Evolutionary conservation across 1,140 invertebrate species (phyloP).

Genomic region (Dendroctonus valens): DNA sequence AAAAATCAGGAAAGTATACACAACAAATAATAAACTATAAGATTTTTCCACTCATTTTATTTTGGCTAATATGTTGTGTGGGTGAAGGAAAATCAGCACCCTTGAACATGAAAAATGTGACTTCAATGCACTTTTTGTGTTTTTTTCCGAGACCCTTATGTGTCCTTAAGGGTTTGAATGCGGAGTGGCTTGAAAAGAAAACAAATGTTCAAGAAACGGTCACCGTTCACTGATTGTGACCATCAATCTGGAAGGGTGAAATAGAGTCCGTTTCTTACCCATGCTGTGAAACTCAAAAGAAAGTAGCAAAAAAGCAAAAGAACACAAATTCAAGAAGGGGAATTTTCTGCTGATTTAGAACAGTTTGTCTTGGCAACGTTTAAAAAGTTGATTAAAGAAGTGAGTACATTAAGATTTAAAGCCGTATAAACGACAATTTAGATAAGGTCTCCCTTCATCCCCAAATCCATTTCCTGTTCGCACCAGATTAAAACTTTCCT

Average conservation of each 20-base stretch:
- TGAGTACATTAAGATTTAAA: slow-evolving; percentile 15
- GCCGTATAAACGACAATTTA: slow-evolving; percentile 24
- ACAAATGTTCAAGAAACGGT: slow-evolving; percentile 17
- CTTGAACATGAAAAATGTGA: slow-evolving; percentile 12
- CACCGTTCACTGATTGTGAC: slow-evolving; percentile 7
- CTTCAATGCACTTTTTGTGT: slow-evolving; percentile 26
- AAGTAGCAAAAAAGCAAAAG: too few relatives aligned
- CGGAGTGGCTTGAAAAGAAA: slow-evolving; percentile 10
- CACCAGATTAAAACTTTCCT: slow-evolving; percentile 29
- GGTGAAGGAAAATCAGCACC: too few relatives aligned
- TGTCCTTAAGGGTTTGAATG: slow-evolving; percentile 16
- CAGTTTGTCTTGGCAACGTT: not conserved
- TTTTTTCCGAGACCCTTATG: slow-evolving; percentile 6
- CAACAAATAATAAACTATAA: not conserved
- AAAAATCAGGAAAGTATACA: not conserved
- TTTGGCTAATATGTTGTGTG: too few relatives aligned
- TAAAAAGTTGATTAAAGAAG: slow-evolving; percentile 21
- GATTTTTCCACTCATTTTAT: too few relatives aligned
- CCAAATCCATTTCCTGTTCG: slow-evolving; percentile 27
- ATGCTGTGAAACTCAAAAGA: too few relatives aligned
- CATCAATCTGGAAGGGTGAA: slow-evolving; percentile 5
- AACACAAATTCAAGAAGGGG: too few relatives aligned
- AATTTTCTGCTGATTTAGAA: too few relatives aligned
- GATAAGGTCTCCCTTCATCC: slow-evolving; percentile 19
- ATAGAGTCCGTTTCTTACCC: too few relatives aligned